Percentiles rank a stretch among this genome's conserved stretches.
Evolutionary conservation across 2,797 vertebrate genomes (phyloP).

Genomic region (Luscinia megarhynchos): DNA sequence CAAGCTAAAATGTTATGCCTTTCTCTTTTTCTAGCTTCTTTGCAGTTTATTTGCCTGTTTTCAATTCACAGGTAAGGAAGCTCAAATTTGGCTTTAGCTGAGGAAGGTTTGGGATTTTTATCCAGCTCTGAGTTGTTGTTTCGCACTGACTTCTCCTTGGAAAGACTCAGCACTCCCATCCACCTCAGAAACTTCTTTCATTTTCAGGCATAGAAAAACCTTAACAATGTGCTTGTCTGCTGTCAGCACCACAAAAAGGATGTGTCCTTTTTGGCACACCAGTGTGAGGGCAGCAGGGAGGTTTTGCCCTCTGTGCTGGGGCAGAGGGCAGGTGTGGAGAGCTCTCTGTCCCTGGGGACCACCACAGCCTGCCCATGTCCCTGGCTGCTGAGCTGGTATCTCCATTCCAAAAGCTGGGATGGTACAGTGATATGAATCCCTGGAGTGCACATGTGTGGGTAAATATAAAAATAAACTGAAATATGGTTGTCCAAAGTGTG

Average conservation of each 20-base stretch:
- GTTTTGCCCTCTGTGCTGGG: neutral
- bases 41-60: neutral
- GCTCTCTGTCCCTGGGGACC: neutral
- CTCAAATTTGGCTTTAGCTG: neutral
- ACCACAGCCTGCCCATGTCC: neutral
- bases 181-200: neutral
- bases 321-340: neutral
- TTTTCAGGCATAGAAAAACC: neutral
- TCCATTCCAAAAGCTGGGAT: neutral
- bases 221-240: neutral
- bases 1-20: neutral
- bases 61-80: neutral
- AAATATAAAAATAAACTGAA: neutral
- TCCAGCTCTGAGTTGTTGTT: neutral
- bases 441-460: fast-evolving
- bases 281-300: neutral
- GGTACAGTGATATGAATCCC: neutral
- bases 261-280: neutral
- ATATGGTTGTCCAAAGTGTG: neutral
- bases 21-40: neutral
- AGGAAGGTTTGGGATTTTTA: neutral
- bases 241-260: neutral
- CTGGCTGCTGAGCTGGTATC: neutral
- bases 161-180: neutral
- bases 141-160: neutral